Evolutionary conservation across 2,888 invertebrate genomes (phyloP), one percentile per base, ranked within the genome.

Genomic region (Philereme transversata): DNA sequence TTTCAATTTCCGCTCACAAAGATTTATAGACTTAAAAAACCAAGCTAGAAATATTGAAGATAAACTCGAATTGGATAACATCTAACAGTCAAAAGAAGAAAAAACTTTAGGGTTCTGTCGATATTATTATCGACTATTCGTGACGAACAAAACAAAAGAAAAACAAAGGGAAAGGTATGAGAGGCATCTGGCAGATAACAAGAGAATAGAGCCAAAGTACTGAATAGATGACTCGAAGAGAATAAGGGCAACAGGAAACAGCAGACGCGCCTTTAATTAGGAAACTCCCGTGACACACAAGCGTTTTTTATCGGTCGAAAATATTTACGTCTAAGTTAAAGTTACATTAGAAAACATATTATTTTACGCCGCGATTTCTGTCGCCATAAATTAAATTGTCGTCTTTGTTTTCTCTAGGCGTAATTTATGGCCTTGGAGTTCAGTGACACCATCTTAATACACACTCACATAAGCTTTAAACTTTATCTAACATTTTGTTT

Each of bases 301-400:
- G 64, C 59, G 60, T 56, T 69, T 73, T 71, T 71, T 68, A 69
- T 70, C 60, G 62, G 69, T 70, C 58, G 62, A 62, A 73, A 69
- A 68, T 70, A 74, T 65, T 57, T 48, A 61, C 51, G 51, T 63
- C 60, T 57, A 54, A 50, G 58, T 57, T 59, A 57, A 54, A 50
- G 58, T 57, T 59, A 65, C 64, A 46, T 68, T 51, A 50, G 52
- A 65, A 65, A 70, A 63, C 52, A 33, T 53, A 60, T 59, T 22
- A 59, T 65, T 68, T 65, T 56, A 56, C 54, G 46, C 46, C 57
- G 44, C 61, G 56, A 43, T 48, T 46, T 43, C 49, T 53, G 55
- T 52, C 51, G 51, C 56, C 53, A 65, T 61, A 66, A 66, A 66
- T 67, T 69, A 66, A 67, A 64, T 55, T 67, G 61, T 62, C 60